Percentiles rank a stretch among this genome's conserved stretches.
Conservation (phyloP, 2,797 vertebrate species). For the Enteromius afrohamiltoni region DNA sequence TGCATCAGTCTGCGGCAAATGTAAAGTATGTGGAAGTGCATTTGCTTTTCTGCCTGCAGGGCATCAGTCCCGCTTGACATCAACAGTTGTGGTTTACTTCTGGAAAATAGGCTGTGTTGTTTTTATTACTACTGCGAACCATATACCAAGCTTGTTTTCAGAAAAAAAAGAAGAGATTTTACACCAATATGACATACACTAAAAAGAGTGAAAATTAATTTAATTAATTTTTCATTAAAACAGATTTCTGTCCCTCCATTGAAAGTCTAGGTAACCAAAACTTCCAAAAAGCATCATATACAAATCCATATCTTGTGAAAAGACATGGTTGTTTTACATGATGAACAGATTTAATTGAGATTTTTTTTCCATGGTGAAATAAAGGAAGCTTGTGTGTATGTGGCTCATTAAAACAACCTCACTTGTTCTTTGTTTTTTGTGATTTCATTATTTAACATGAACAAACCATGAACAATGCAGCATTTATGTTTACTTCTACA, state of each 20-base stretch:
- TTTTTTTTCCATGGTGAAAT: neutral
- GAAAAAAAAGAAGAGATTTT: neutral
- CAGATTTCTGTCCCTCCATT: neutral
- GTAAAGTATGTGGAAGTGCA: neutral
- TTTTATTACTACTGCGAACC: neutral
- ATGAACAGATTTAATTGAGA: neutral
- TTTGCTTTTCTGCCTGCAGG: neutral
- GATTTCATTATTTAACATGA: neutral
- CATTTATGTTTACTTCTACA: too few relatives aligned
- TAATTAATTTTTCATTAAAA: too few relatives aligned
- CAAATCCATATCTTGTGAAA: neutral
- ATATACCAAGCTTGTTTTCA: neutral
- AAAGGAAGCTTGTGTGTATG: neutral
- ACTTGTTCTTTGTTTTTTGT: neutral
- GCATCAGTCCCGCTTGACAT: neutral
- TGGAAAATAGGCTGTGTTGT: neutral
- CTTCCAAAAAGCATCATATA: neutral
- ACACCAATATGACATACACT: neutral
- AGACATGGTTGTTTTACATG: neutral
- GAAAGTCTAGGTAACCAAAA: neutral
- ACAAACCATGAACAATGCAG: neutral
- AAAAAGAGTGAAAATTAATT: neutral
- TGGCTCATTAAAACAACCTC: too few relatives aligned
- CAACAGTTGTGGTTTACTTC: neutral
- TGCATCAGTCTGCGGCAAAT: neutral